Evolutionary conservation across 2,113 vertebrate species (phyloP).

Genomic region (Corapipo altera): DNA sequence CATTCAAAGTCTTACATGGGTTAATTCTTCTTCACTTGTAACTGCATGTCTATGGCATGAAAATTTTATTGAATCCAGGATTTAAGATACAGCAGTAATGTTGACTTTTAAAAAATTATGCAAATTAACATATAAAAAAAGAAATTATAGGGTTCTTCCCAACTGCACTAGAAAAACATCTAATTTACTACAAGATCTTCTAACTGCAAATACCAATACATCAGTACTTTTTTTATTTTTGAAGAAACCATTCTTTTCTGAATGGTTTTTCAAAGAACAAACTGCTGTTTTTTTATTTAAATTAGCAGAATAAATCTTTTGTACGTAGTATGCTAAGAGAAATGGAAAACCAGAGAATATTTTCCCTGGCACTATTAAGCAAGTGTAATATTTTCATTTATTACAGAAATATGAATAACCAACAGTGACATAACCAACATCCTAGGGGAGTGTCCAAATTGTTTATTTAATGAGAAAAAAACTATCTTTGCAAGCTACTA

Average conservation of each 20-base stretch:
- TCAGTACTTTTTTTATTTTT: neutral
- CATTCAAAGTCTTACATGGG: neutral
- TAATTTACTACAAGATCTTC: conserved; percentile 1
- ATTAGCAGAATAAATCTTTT: neutral
- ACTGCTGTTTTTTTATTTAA: conserved; percentile 6
- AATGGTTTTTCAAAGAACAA: conserved; percentile 5
- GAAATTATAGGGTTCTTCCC: neutral
- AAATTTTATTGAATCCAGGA: neutral
- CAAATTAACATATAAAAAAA: neutral
- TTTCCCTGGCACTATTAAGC: neutral
- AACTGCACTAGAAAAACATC: neutral
- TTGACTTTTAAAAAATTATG: conserved; percentile 35
- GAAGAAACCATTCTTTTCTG: neutral
- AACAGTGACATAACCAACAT: neutral
- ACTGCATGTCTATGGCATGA: neutral
- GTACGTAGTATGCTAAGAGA: neutral
- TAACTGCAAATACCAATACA: neutral
- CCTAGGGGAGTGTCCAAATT: neutral
- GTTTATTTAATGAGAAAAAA: neutral
- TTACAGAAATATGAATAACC: neutral
- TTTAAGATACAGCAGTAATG: neutral
- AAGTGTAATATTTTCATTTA: neutral
- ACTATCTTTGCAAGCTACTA: neutral
- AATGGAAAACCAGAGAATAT: neutral
- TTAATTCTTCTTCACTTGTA: neutral